These are phyloP conservation scores for Hoplodrina ambigua DNA, from an alignment of 2,888 invertebrate genomes.

Conservation along the genomic window DNA sequence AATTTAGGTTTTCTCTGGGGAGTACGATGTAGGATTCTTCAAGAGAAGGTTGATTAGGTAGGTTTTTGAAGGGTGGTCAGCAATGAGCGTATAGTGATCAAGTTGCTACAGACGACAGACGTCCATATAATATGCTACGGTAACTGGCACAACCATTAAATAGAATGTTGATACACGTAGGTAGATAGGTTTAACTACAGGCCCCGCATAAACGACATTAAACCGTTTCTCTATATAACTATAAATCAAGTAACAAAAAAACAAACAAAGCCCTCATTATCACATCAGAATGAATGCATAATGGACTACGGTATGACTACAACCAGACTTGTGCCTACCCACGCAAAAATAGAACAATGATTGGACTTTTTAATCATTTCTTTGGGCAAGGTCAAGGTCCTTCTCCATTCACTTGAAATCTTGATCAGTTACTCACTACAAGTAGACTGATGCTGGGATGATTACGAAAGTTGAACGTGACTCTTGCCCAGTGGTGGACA, in stretches of 20 bases:
- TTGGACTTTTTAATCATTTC: constrained; percentile 54
- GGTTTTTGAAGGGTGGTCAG: too few relatives aligned
- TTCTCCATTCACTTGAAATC: constrained; percentile 46
- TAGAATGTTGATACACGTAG: too few relatives aligned
- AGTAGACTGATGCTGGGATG: constrained; percentile 13
- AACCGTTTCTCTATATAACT: constrained; percentile 20
- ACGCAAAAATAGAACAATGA: constrained; percentile 56
- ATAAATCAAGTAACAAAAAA: constrained; percentile 33
- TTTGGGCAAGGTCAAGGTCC: constrained; percentile 61
- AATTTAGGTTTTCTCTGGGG: too few relatives aligned
- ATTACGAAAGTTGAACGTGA: constrained; percentile 34
- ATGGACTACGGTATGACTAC: constrained; percentile 37
- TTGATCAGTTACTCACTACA: constrained; percentile 32
- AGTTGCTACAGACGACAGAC: too few relatives aligned
- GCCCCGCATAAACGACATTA: constrained; percentile 1
- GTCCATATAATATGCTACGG: too few relatives aligned
- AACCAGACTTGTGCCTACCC: constrained; percentile 45
- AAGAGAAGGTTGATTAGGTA: too few relatives aligned
- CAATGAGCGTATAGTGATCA: too few relatives aligned
- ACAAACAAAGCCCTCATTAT: constrained; percentile 56
- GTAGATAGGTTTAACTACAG: background rate
- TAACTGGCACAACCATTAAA: too few relatives aligned
- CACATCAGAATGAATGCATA: constrained; percentile 51
- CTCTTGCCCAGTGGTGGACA: constrained; percentile 27
- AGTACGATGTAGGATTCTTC: too few relatives aligned